phyloP scores from a whole-genome alignment of 2,888 invertebrate genomes.

The Erpobdella octoculata region DNA sequence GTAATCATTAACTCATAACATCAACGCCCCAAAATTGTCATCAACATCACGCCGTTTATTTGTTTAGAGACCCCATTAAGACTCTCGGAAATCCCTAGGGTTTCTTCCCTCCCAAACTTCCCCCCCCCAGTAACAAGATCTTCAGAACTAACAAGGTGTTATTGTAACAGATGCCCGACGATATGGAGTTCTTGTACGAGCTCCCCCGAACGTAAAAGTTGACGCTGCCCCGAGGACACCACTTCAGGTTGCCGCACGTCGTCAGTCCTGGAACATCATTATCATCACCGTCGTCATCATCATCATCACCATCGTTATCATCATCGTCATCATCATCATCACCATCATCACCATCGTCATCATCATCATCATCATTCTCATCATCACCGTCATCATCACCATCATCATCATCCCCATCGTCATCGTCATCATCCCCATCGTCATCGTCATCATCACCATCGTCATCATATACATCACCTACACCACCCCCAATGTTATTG shows the following conservation, averaged over 20 bases:
- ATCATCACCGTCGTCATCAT: not conserved
- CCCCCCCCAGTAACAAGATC: too few species aligned
- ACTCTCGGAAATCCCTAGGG: too few species aligned
- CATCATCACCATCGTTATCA: not conserved
- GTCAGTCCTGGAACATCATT: not conserved
- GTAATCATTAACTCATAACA: too few species aligned
- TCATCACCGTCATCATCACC: conserved; percentile 22
- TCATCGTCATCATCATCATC: not conserved
- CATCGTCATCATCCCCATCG: conserved; percentile 26
- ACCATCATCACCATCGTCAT: not conserved
- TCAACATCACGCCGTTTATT: too few species aligned
- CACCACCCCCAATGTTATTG: too few species aligned
- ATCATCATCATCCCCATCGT: conserved; percentile 25
- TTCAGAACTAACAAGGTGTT: not conserved
- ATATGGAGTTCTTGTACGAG: not conserved
- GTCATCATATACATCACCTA: too few species aligned
- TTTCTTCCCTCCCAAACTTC: too few species aligned
- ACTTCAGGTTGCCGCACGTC: not conserved
- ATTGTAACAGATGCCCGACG: not conserved
- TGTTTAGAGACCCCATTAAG: too few species aligned
- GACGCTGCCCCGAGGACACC: not conserved
- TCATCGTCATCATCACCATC: too few species aligned
- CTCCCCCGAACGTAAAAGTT: not conserved
- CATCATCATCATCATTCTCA: not conserved
- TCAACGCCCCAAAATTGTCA: too few species aligned